Percentiles rank a stretch among this genome's conserved stretches.
Conservation (phyloP, 2,888 invertebrate genomes). For the Spilosoma lubricipeda region DNA sequence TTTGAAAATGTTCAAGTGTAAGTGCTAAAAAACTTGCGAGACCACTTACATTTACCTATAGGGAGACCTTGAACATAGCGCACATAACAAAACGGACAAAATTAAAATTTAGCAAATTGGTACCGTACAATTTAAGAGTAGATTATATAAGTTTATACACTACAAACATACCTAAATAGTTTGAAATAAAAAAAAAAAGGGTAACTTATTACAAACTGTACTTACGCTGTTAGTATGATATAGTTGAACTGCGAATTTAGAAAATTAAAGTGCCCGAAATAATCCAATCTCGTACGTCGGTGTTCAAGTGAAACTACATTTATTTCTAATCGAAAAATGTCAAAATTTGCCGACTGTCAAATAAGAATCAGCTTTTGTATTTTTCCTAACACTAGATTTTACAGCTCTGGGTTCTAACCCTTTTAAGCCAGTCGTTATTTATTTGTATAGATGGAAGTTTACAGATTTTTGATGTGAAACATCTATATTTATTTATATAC, state of each 20-base stretch:
- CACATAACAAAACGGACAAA: background rate
- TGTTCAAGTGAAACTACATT: background rate
- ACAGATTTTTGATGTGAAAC: too few relatives aligned
- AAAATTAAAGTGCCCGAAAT: background rate
- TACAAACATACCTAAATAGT: too few relatives aligned
- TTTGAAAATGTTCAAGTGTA: background rate
- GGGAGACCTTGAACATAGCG: background rate
- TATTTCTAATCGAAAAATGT: background rate
- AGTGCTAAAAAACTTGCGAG: background rate
- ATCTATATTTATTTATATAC: too few relatives aligned
- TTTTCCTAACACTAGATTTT: too few relatives aligned
- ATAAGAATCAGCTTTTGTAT: too few relatives aligned
- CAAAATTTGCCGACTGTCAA: background rate
- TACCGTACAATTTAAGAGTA: background rate
- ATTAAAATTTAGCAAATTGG: background rate
- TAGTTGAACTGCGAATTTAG: background rate
- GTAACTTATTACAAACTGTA: background rate
- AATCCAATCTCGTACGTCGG: background rate
- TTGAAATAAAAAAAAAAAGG: too few relatives aligned
- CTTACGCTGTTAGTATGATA: constrained; percentile 1
- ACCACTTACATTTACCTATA: background rate
- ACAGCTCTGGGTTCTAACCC: too few relatives aligned
- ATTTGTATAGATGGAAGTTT: too few relatives aligned
- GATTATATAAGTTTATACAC: background rate
- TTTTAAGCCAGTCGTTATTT: too few relatives aligned